Base-by-base conservation (phyloP, 2,888 invertebrate species). In the Melitaea athalia region DNA sequence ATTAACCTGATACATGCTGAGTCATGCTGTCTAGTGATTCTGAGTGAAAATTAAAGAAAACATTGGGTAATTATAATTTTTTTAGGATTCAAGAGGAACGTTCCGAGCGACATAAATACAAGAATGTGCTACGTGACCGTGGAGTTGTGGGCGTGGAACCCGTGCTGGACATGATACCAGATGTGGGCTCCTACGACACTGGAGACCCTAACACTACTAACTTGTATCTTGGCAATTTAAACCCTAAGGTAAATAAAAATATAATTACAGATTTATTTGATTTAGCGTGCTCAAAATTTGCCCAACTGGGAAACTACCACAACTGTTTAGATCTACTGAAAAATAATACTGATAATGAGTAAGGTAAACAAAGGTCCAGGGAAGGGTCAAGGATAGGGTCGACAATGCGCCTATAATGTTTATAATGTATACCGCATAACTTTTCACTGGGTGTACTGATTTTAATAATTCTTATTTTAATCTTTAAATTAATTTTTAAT, bases 161-260 rank as follows among this genome's bases (percentile, higher is more conserved):
- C 0, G 76, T 70, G 0, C 10, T 76, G 2, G 77, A 77, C 52
- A 71, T 69, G 64, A 69, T 95, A 59, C 91, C 92, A 0, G 91
- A 91, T 68, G 82, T 91, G 53, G 98, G 98, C 33, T 98, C 98
- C 0, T 98, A 97, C 85, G 98, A 99, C 88, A 97, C 97, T 69
- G 98, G 98, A 0, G 99, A 99, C 93, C 98, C 99, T 45, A 98
- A 97, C 78, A 99, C 99, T 1, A 99, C 99, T 61, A 99, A 99
- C 89, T 94, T 99, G 49, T 99, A 99, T 87, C 94, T 99, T 64
- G 99, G 99, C 69, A 99, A 99, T 88, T 94, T 99, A 45, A 99
- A 98, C 86, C 99, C 99, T 59, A 98, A 98, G 94, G 98, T 98
- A 69, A 71, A 52, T n/a, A 10, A 3, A 14, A 53, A 14, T 31